Base-by-base conservation (phyloP, 2,113 vertebrate species). In the Lamprologus ornatipinnis region DNA sequence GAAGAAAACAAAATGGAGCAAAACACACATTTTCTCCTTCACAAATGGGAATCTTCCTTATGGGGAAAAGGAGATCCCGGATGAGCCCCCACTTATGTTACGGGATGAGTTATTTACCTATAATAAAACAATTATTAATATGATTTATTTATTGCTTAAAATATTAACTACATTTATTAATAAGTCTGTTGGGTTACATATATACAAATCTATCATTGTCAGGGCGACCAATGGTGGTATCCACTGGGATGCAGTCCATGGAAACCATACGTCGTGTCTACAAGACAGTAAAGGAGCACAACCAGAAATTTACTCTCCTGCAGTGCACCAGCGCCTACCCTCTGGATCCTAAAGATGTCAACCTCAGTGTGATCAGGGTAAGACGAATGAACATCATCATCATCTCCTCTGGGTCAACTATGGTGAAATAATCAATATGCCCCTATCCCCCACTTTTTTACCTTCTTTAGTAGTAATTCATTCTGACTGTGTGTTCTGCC, bases 241-340 rank as follows among this genome's bases (percentile, higher is more conserved):
- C 63, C 63, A 68, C 63, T 68, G 63, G 33, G 10, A 68, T 68
- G 63, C 63, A 68, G 33, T 68, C 63, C 6, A 68, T 65, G 33
- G 60, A 65, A 37, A 65, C 60, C 4, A 37, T 65, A 7, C 6
- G 19, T 0, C 33, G 9, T 37, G 60, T 65, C 60, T 65, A 65
- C 60, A 65, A 35, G 10, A 65, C 60, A 65, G 60, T 65, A 65
- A 65, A 65, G 19, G 33, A 37, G 4, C 60, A 65, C 9, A 65
- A 65, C 60, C 19, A 68, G 33, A 68, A 68, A n/a, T 68, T 68
- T 17, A 37, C 60, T 3, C 31, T 68, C 33, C 60, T 68, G 60
- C 60, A 65, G 19, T 65, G 60, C 33, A 65, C 33, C 10, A 65
- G 60, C n/a, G 10, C 60, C 60, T 65, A 37, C 33, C n/a, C 63